Conservation (phyloP, 2,888 invertebrate species). For the Alentia gelatinosa region DNA sequence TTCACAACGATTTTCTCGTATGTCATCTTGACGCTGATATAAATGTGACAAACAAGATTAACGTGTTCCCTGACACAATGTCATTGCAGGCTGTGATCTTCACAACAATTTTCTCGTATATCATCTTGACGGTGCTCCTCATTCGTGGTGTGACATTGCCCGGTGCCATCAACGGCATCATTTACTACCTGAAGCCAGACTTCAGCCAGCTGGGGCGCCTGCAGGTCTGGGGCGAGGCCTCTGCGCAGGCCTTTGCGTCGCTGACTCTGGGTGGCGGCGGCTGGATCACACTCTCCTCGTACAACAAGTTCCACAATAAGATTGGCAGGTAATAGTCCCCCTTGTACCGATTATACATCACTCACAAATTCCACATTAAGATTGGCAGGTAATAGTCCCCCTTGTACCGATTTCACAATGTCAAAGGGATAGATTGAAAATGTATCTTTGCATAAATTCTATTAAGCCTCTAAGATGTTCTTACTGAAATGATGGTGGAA, state of each 20-base stretch:
- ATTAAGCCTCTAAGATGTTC: too few relatives aligned
- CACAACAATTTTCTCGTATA: slow-evolving; percentile 77
- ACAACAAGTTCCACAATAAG: slow-evolving; percentile 74
- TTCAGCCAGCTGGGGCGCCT: slow-evolving; percentile 69
- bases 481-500: too few relatives aligned
- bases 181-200: slow-evolving; percentile 76
- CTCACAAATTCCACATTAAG: slow-evolving; percentile 73
- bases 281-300: slow-evolving; percentile 75
- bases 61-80: background rate
- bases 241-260: slow-evolving; percentile 80
- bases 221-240: slow-evolving; percentile 80
- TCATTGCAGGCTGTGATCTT: slow-evolving; percentile 76
- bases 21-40: too few relatives aligned
- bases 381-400: slow-evolving; percentile 70
- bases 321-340: slow-evolving; percentile 70
- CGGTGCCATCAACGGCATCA: slow-evolving; percentile 73
- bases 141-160: slow-evolving; percentile 74
- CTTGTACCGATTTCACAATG: too few relatives aligned
- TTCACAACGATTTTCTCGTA: too few relatives aligned
- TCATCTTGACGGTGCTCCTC: slow-evolving; percentile 73
- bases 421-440: too few relatives aligned
- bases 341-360: too few relatives aligned
- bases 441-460: too few relatives aligned
- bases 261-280: slow-evolving; percentile 79
- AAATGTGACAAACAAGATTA: too few relatives aligned